Evolutionary conservation across 1,140 invertebrate genomes (phyloP).

Genomic region (Lineus longissimus): DNA sequence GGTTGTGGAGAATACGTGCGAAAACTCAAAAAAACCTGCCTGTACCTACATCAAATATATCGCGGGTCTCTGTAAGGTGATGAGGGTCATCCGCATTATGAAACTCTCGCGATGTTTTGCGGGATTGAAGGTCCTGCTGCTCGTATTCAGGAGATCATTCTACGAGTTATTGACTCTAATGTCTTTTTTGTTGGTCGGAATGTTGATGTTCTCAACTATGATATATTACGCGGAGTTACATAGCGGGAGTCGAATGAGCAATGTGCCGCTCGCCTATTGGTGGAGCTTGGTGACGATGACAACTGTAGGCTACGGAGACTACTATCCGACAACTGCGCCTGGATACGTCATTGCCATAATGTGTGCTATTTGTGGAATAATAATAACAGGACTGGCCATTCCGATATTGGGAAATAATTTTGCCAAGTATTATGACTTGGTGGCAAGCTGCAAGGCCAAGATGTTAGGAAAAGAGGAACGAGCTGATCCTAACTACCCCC

Average conservation of each 20-base stretch:
- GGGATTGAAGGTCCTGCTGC: conserved; percentile 35
- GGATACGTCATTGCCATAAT: conserved; percentile 38
- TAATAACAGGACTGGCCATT: conserved; percentile 99
- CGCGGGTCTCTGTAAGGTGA: conserved; percentile 15
- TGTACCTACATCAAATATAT: too few relatives aligned
- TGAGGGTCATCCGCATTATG: conserved; percentile 33
- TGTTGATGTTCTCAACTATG: conserved; percentile 34
- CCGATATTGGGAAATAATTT: conserved; percentile 45
- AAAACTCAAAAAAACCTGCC: too few relatives aligned
- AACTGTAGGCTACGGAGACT: conserved; percentile 56
- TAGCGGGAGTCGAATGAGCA: neutral
- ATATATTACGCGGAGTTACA: conserved; percentile 30
- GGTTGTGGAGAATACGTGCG: too few relatives aligned
- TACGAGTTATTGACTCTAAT: conserved; percentile 35
- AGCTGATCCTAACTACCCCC: too few relatives aligned
- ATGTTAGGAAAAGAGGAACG: neutral
- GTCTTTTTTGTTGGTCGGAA: conserved; percentile 30
- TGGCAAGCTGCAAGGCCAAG: neutral
- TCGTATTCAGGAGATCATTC: conserved; percentile 29
- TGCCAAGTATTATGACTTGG: conserved; percentile 45
- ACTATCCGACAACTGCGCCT: conserved; percentile 29
- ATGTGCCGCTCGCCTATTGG: conserved; percentile 32
- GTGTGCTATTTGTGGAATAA: conserved; percentile 97
- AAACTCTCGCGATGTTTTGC: conserved; percentile 34
- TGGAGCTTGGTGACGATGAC: conserved; percentile 59